phyloP scores from a whole-genome alignment of 2,888 invertebrate species.

The Ethmia dodecea region DNA sequence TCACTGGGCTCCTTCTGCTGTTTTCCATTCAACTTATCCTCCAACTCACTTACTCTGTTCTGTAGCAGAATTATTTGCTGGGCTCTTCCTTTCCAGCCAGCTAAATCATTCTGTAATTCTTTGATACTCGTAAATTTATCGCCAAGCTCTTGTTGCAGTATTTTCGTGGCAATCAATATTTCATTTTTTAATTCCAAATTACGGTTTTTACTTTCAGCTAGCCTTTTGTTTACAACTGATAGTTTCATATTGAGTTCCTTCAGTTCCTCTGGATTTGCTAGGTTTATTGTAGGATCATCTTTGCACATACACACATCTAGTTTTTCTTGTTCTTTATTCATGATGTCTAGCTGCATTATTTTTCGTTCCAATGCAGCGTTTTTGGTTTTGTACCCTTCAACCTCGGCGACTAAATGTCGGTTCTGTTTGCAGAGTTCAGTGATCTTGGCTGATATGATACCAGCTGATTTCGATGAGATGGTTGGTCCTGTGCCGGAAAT shows the following conservation, averaged over 20 bases:
- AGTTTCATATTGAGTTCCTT: constrained; percentile 81
- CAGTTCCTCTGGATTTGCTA: constrained; percentile 61
- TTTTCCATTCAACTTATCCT: constrained; percentile 76
- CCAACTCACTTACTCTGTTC: constrained; percentile 81
- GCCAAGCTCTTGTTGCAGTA: constrained; percentile 86
- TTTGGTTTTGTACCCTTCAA: constrained; percentile 78
- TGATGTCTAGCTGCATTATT: constrained; percentile 58
- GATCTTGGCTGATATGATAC: constrained; percentile 80
- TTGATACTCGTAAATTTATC: constrained; percentile 82
- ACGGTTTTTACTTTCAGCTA: constrained; percentile 83
- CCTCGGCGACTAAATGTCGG: constrained; percentile 79
- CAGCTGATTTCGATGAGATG: constrained; percentile 68
- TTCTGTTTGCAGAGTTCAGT: constrained; percentile 82
- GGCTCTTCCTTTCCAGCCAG: constrained; percentile 87
- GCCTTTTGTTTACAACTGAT: constrained; percentile 75
- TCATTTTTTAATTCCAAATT: constrained; percentile 84
- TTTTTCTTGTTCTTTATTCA: constrained; percentile 52
- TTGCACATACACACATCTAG: constrained; percentile 55
- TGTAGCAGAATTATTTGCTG: constrained; percentile 85
- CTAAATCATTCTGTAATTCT: constrained; percentile 73
- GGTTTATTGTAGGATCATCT: constrained; percentile 52
- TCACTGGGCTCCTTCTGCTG: constrained; percentile 30
- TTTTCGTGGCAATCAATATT: constrained; percentile 83
- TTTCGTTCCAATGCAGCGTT: constrained; percentile 73
- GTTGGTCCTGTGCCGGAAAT: constrained; percentile 64